Conservation (phyloP, 2,797 vertebrate species). For the Malacoctenus gilli region DNA sequence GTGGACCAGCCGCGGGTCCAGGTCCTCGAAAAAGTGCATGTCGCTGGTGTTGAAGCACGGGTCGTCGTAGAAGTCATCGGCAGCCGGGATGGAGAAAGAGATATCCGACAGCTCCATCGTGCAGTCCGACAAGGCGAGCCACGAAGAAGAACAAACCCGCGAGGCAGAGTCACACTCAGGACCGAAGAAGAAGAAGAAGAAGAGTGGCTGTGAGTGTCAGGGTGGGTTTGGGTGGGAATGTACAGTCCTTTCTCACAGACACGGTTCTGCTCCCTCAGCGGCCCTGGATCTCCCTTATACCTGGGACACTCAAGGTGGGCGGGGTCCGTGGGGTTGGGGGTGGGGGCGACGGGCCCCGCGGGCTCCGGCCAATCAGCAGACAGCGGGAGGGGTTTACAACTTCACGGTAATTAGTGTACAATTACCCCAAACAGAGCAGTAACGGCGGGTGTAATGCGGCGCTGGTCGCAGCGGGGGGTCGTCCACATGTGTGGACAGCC, state of each 20-base stretch:
- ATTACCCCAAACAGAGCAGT: conserved; percentile 63
- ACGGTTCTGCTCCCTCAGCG: conserved; percentile 43
- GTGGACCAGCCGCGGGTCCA: conserved; percentile 94
- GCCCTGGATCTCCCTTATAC: conserved; percentile 72
- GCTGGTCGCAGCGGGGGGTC: no score
- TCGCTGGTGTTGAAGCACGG: conserved; percentile 95
- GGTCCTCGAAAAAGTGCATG: conserved; percentile 97
- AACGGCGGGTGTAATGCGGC: conserved; percentile 23
- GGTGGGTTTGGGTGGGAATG: not conserved
- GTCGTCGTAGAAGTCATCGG: conserved; percentile 95
- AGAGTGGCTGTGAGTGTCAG: no score
- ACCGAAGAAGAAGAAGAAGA: no score
- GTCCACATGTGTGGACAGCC: no score
- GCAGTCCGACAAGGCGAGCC: no score
- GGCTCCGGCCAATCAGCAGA: conserved; percentile 72
- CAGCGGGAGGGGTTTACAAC: conserved; percentile 59
- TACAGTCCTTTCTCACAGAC: conserved; percentile 49
- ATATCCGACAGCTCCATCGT: conserved; percentile 91
- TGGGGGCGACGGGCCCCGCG: conserved; percentile 3
- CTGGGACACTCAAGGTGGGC: conserved; percentile 11
- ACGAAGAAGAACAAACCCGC: no score
- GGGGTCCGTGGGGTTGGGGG: conserved; percentile 51
- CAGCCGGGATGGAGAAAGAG: conserved; percentile 87
- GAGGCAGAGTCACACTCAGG: no score
- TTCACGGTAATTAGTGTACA: conserved; percentile 75